phyloP scores from a whole-genome alignment of 2,113 vertebrate genomes.

The Pelvicachromis taeniatus region DNA sequence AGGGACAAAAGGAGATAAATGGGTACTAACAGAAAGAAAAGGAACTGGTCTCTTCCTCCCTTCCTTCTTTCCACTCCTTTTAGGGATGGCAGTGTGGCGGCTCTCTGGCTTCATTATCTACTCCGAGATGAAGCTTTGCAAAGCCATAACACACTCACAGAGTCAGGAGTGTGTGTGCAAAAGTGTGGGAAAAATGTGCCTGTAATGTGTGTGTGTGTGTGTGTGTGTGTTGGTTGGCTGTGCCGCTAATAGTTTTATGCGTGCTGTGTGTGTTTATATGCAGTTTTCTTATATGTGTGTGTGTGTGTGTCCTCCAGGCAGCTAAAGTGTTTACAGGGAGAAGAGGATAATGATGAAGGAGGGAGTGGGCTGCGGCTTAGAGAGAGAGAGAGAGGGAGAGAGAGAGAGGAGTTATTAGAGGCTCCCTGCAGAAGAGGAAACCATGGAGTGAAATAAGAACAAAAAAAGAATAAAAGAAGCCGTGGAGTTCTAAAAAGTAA shows the following conservation, averaged over 20 bases:
- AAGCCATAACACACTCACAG: neutral
- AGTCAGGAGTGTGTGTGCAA: neutral
- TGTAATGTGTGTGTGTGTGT: neutral
- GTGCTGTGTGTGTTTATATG: neutral
- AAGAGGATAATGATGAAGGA: slow-evolving; percentile 8
- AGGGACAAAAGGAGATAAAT: neutral
- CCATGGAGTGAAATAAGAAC: neutral
- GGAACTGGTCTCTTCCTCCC: neutral
- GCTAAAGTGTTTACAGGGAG: slow-evolving; percentile 18
- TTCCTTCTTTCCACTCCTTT: slow-evolving; percentile 44
- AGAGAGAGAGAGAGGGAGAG: neutral
- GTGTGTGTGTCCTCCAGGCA: slow-evolving; percentile 5
- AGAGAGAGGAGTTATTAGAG: neutral
- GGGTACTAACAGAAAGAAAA: neutral
- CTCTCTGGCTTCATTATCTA: slow-evolving; percentile 1
- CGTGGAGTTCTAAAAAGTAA: neutral
- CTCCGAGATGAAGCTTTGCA: slow-evolving; percentile 7
- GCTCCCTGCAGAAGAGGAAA: neutral
- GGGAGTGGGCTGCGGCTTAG: slow-evolving; percentile 8
- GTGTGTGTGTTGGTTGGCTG: neutral
- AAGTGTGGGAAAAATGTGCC: neutral
- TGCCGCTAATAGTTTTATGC: neutral
- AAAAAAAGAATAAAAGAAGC: neutral
- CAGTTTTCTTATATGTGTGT: neutral
- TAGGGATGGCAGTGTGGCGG: slow-evolving; percentile 15